Conservation (phyloP, 2,888 invertebrate genomes). For the Flabesymbios commensalis region DNA sequence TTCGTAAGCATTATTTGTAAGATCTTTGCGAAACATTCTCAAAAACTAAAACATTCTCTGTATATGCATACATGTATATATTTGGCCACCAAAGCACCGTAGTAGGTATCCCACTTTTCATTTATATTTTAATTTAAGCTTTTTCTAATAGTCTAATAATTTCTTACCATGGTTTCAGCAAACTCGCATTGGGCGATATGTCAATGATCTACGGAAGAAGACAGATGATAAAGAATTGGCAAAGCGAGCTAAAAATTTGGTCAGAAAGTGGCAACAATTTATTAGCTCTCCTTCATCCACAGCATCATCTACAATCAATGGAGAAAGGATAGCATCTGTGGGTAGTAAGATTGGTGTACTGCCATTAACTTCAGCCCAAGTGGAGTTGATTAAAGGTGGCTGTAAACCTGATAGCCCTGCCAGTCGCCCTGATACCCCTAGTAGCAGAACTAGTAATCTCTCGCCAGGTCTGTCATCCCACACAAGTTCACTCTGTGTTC, state of each 20-base stretch:
- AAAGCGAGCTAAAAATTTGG: conserved; percentile 85
- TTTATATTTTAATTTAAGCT: too few relatives aligned
- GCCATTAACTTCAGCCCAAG: neutral
- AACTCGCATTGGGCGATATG: conserved; percentile 91
- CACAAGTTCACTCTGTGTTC: too few relatives aligned
- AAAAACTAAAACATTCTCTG: too few relatives aligned
- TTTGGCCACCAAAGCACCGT: too few relatives aligned
- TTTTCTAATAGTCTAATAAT: too few relatives aligned
- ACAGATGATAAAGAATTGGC: conserved; percentile 83
- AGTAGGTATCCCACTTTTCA: too few relatives aligned
- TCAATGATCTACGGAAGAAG: conserved; percentile 88
- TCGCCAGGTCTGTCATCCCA: conserved; percentile 24
- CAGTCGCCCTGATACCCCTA: conserved; percentile 28
- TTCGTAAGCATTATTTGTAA: too few relatives aligned
- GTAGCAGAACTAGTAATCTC: conserved; percentile 26
- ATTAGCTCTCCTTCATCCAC: conserved; percentile 60
- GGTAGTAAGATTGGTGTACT: neutral
- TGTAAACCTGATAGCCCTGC: conserved; percentile 44
- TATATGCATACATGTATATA: too few relatives aligned
- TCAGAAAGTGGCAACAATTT: conserved; percentile 90
- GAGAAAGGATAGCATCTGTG: neutral
- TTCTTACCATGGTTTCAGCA: conserved; percentile 67
- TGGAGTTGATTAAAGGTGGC: conserved; percentile 7
- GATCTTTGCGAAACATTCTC: too few relatives aligned
- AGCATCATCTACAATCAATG: neutral